These are phyloP conservation scores for Sardinella longiceps DNA, from an alignment of 2,797 vertebrate genomes.

Conservation along the genomic window DNA sequence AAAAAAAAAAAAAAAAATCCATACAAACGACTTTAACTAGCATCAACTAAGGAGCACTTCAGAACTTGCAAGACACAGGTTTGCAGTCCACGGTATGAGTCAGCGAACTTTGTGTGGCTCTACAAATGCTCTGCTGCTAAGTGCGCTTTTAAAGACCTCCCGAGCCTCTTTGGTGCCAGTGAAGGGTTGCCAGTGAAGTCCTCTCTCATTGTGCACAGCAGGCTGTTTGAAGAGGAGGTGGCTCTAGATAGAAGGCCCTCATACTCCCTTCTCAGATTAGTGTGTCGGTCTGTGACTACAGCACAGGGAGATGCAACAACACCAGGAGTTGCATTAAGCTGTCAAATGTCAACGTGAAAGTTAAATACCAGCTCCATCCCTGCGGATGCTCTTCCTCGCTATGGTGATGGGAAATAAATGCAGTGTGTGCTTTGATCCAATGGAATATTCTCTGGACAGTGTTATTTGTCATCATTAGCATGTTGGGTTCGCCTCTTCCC, in stretches of 20 bases:
- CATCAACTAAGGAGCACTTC: neutral
- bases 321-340: slow-evolving; percentile 33
- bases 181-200: neutral
- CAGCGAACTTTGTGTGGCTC: neutral
- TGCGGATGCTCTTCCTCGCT: neutral
- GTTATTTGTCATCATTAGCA: neutral
- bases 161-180: neutral
- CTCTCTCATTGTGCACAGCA: neutral
- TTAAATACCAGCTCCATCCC: slow-evolving; percentile 38
- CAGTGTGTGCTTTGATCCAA: slow-evolving; percentile 47
- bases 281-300: neutral
- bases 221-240: neutral
- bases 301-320: slow-evolving; percentile 16
- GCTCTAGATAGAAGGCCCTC: neutral
- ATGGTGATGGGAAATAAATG: neutral
- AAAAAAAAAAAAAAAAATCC: too few relatives aligned
- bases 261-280: neutral
- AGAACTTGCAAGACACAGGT: neutral
- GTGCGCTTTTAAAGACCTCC: neutral
- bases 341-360: slow-evolving; percentile 48
- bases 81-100: neutral
- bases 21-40: neutral
- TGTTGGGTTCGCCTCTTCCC: neutral
- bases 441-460: slow-evolving; percentile 53
- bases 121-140: neutral